These are phyloP conservation scores for Netelia inedita DNA, from an alignment of 2,888 invertebrate species.

Conservation along the genomic window DNA sequence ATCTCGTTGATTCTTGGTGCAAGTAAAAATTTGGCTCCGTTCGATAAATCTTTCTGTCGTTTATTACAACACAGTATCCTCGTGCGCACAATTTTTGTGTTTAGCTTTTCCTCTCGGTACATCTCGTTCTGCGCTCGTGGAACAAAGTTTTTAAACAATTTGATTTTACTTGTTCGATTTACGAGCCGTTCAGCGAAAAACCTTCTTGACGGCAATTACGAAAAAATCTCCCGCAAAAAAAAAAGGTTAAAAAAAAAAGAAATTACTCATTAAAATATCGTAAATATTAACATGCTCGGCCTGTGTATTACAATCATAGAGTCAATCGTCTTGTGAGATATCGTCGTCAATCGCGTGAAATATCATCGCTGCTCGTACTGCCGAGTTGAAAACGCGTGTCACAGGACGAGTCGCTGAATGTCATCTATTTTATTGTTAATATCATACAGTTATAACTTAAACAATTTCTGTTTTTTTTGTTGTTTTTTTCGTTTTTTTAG, in stretches of 20 bases:
- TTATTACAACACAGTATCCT: conserved; percentile 45
- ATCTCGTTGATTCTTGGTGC: neutral
- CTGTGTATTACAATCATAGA: neutral
- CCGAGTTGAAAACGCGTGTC: conserved; percentile 47
- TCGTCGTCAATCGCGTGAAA: conserved; percentile 27
- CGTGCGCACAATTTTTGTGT: conserved; percentile 3
- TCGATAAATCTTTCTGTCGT: conserved; percentile 26
- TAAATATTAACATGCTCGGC: neutral
- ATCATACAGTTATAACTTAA: conserved; percentile 79
- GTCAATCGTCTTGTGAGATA: neutral
- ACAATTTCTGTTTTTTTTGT: conserved; percentile 70
- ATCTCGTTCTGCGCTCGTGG: neutral
- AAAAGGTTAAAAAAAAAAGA: conserved; percentile 30
- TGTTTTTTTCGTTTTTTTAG: conserved; percentile 45
- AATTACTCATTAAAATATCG: neutral
- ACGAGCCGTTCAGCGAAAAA: conserved; percentile 42
- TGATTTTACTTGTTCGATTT: conserved; percentile 59
- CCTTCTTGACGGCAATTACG: conserved; percentile 22
- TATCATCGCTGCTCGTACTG: conserved; percentile 25
- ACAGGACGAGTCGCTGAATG: conserved; percentile 70
- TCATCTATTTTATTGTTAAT: conserved; percentile 76
- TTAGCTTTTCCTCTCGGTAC: neutral
- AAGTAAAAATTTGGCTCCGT: conserved; percentile 5
- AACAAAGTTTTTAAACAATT: neutral
- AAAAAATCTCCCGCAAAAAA: conserved; percentile 42